Evolutionary conservation across 1,140 invertebrate genomes (phyloP), one percentile per base, ranked within the genome.

Genomic region (Fopius arisanus): DNA sequence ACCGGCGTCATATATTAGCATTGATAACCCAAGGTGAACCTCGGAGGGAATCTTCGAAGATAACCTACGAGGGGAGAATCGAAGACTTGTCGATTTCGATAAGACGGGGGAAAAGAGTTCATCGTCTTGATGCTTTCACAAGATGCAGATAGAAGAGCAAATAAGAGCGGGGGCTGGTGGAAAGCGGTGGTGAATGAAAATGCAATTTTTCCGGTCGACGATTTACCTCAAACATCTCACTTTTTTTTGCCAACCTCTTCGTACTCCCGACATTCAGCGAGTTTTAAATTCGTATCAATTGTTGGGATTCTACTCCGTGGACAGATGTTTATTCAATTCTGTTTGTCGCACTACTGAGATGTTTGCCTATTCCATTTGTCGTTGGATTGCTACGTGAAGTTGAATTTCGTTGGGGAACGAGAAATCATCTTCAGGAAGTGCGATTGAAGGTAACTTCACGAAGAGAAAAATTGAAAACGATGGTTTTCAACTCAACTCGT

Each of bases 281-380:
- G 83, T 87, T 85, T 86, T 84, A 86, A 86, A 86, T 85, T 86
- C 81, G 77, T 80, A 81, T 81, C 76, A 85, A 59, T 86, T 86
- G 85, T 86, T 80, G 82, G 75, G 75, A 82, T 79, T 86, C 81
- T 84, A 37, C 41, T 48, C 23, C 41, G 2, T 29, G 28, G 23
- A 29, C 4, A 26, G 86, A 87, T 86, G 82, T 87, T 88, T 87
- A 87, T 87, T 86, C 86, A 84, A 85, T 88, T 86, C 77, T 79
- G 79, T 77, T 86, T 83, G 82, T 78, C 81, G 78, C 81, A 78
- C 77, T 80, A 75, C 73, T 74, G 75, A 84, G 80, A 83, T 86
- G 84, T 84, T 84, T 84, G 85, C 79, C 80, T 70, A 78, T 78
- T 77, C 79, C 75, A 77, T 81, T 73, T 73, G 31, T n/a, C 6